Percentiles rank a stretch among this genome's conserved stretches.
These are phyloP conservation scores for Nemotelus nigrinus DNA, from an alignment of 2,888 invertebrate species.

Conservation along the genomic window DNA sequence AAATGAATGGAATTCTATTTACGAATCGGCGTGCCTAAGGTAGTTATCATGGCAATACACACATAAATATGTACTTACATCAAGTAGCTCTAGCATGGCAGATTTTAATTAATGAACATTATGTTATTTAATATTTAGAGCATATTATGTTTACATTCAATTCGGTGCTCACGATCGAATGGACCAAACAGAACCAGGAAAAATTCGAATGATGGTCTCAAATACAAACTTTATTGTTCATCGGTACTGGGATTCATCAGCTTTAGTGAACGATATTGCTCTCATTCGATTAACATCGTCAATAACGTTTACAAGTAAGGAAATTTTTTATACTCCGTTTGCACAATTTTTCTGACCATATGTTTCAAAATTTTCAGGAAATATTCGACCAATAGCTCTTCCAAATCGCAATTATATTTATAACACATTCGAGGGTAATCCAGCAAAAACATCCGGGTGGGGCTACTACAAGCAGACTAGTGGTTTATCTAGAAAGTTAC, in stretches of 20 bases:
- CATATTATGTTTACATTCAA: constrained; percentile 55
- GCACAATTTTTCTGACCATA: not conserved
- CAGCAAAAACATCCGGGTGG: constrained; percentile 55
- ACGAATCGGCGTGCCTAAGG: too few relatives aligned
- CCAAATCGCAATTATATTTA: constrained; percentile 59
- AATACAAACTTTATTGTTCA: constrained; percentile 60
- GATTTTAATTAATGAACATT: not conserved
- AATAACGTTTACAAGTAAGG: constrained; percentile 60
- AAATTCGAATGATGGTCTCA: constrained; percentile 62
- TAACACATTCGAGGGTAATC: constrained; percentile 54
- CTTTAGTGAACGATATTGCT: constrained; percentile 62
- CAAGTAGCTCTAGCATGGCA: too few relatives aligned
- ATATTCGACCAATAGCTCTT: constrained; percentile 63
- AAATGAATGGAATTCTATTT: too few relatives aligned
- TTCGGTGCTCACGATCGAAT: constrained; percentile 63
- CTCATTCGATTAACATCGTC: constrained; percentile 59
- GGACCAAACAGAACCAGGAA: constrained; percentile 61
- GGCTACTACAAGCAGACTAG: constrained; percentile 60
- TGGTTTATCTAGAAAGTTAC: constrained; percentile 53
- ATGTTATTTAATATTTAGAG: constrained; percentile 15
- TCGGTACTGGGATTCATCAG: constrained; percentile 61
- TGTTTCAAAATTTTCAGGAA: constrained; percentile 55
- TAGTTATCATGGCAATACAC: too few relatives aligned
- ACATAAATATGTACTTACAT: too few relatives aligned
- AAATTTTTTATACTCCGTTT: not conserved